These are phyloP conservation scores for Bombus impatiens DNA, from an alignment of 1,140 invertebrate genomes.

Conservation along the genomic window DNA sequence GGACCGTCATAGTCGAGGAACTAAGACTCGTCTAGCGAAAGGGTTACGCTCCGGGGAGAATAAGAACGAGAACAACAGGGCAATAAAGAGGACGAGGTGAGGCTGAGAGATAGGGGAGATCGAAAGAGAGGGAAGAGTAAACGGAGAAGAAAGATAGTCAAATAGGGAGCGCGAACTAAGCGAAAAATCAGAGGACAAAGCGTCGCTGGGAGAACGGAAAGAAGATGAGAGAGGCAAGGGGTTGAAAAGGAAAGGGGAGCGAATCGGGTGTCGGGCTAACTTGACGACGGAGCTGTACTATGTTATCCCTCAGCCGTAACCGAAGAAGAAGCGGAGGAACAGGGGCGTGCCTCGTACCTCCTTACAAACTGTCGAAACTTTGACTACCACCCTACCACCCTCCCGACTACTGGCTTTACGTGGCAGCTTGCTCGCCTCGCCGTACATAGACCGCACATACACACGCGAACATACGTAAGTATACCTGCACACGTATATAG, in stretches of 20 bases:
- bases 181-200: background rate
- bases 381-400: constrained; percentile 52
- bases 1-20: background rate
- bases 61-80: constrained; percentile 66
- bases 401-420: constrained; percentile 39
- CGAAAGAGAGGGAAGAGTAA: background rate
- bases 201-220: background rate
- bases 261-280: constrained; percentile 55
- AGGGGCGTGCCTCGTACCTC: constrained; percentile 63
- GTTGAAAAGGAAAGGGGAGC: background rate
- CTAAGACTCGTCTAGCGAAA: constrained; percentile 38
- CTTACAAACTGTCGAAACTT: constrained; percentile 73
- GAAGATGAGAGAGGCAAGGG: background rate
- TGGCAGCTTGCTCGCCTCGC: constrained; percentile 47
- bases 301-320: constrained; percentile 74
- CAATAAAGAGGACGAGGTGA: constrained; percentile 63
- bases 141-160: constrained; percentile 2
- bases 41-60: constrained; percentile 33
- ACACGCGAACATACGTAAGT: background rate
- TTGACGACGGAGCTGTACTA: constrained; percentile 69
- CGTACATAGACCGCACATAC: background rate
- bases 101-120: background rate
- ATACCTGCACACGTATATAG: background rate
- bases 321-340: constrained; percentile 67
- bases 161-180: background rate